These are phyloP conservation scores for Menidia menidia DNA, from an alignment of 2,797 vertebrate genomes.

Conservation along the genomic window DNA sequence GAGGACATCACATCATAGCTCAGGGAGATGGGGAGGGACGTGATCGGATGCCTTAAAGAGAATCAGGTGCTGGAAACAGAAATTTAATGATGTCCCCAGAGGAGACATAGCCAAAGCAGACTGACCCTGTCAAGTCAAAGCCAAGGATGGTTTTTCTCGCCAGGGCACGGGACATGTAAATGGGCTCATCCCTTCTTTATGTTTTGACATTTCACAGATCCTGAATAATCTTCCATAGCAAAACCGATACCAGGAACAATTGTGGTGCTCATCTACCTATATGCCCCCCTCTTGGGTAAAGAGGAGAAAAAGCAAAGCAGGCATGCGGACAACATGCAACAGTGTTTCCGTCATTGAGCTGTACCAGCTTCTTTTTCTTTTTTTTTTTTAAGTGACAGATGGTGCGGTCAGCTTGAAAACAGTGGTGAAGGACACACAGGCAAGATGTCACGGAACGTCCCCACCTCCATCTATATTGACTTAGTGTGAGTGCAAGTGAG, in stretches of 20 bases:
- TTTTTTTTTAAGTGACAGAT: constrained; percentile 68
- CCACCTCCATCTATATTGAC: constrained; percentile 63
- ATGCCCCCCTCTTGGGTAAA: neutral
- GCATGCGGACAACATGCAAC: constrained; percentile 42
- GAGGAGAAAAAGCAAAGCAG: constrained; percentile 13
- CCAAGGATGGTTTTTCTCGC: constrained; percentile 68
- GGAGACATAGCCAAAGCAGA: constrained; percentile 66
- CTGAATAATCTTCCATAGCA: constrained; percentile 59
- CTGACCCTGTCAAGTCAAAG: constrained; percentile 75
- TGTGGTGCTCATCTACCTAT: neutral
- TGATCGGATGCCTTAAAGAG: constrained; percentile 72
- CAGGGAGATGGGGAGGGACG: constrained; percentile 56
- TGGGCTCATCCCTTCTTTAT: constrained; percentile 45
- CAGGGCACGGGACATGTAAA: constrained; percentile 72
- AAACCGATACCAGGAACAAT: constrained; percentile 17
- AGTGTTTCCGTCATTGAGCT: constrained; percentile 53
- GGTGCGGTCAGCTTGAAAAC: constrained; percentile 70
- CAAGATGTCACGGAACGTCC: constrained; percentile 52
- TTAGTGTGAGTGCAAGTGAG: constrained; percentile 62
- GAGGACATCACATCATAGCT: constrained; percentile 69
- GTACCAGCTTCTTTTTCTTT: constrained; percentile 2
- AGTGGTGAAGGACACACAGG: constrained; percentile 69
- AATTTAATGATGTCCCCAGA: constrained; percentile 81
- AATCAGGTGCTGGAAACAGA: constrained; percentile 72
- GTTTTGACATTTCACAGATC: constrained; percentile 57